phyloP scores from a whole-genome alignment of 2,888 invertebrate species.

The Ceratothoa steindachneri region DNA sequence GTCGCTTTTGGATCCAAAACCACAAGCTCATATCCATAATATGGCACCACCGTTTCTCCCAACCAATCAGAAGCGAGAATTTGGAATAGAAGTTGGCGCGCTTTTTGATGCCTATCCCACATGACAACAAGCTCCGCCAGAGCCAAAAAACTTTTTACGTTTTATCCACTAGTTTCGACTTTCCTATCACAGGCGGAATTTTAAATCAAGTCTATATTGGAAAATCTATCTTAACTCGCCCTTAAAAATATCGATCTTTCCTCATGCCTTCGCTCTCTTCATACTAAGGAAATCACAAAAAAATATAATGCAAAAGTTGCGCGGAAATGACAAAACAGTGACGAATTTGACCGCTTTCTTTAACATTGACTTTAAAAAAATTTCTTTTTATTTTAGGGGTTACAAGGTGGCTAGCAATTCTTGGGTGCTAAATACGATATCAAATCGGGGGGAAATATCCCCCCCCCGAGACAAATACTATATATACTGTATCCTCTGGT shows the following conservation, averaged over 20 bases:
- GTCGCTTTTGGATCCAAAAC: neutral
- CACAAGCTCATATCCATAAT: conserved; percentile 3
- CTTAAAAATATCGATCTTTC: neutral
- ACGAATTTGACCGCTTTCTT: too few relatives aligned
- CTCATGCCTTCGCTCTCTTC: too few relatives aligned
- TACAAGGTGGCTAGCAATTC: too few relatives aligned
- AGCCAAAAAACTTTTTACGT: neutral
- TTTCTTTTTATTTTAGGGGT: too few relatives aligned
- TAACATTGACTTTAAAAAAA: too few relatives aligned
- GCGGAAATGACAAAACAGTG: too few relatives aligned
- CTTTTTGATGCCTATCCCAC: conserved; percentile 10
- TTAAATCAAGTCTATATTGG: conserved; percentile 1
- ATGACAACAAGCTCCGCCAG: neutral
- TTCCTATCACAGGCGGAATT: neutral
- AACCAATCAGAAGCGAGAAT: neutral
- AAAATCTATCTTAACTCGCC: neutral
- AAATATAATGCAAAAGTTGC: too few relatives aligned
- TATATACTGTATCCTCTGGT: too few relatives aligned
- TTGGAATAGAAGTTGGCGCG: conserved; percentile 8
- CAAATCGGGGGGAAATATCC: too few relatives aligned
- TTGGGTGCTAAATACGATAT: too few relatives aligned
- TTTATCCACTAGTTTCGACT: neutral
- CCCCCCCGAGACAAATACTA: too few relatives aligned
- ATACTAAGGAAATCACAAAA: too few relatives aligned
- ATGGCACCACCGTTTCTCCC: neutral